These are phyloP conservation scores for Brachyistius frenatus DNA, from an alignment of 2,113 vertebrate species.

Conservation along the genomic window DNA sequence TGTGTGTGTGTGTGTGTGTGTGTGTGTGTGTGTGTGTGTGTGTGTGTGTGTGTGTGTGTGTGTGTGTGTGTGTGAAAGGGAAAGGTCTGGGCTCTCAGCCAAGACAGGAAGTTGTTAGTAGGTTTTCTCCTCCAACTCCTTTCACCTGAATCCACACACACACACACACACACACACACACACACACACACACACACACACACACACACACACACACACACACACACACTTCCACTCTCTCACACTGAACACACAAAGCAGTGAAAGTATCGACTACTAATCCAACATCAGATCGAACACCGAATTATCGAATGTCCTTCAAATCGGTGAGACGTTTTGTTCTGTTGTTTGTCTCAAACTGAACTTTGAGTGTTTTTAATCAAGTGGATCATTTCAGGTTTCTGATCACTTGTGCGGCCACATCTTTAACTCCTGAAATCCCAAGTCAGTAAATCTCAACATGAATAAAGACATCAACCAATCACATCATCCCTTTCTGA, in stretches of 20 bases:
- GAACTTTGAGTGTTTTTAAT: no score
- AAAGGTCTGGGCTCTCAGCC: constrained; percentile 34
- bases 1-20: constrained; percentile 4
- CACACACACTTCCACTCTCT: not conserved
- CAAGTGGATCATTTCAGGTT: no score
- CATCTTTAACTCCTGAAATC: no score
- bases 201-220: constrained; percentile 3
- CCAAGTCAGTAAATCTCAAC: no score
- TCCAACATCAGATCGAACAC: constrained; percentile 17
- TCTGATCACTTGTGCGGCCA: no score
- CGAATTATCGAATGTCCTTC: no score
- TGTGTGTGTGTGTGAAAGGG: constrained; percentile 10
- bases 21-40: constrained; percentile 2
- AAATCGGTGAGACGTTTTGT: no score
- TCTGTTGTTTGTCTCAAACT: no score
- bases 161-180: not conserved
- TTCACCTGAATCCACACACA: constrained; percentile 56
- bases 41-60: not conserved
- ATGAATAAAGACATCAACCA: no score
- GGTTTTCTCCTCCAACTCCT: constrained; percentile 26
- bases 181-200: not conserved
- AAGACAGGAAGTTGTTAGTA: constrained; percentile 70
- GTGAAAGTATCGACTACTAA: not conserved
- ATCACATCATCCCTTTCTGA: no score
- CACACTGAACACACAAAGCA: not conserved